A percentile compares a stretch with the other conserved stretches of the same genome.
Evolutionary conservation across 30 jellyfish, hydroid and myxozoan species (phyloP).

Genomic region (Pelagia noctiluca): DNA sequence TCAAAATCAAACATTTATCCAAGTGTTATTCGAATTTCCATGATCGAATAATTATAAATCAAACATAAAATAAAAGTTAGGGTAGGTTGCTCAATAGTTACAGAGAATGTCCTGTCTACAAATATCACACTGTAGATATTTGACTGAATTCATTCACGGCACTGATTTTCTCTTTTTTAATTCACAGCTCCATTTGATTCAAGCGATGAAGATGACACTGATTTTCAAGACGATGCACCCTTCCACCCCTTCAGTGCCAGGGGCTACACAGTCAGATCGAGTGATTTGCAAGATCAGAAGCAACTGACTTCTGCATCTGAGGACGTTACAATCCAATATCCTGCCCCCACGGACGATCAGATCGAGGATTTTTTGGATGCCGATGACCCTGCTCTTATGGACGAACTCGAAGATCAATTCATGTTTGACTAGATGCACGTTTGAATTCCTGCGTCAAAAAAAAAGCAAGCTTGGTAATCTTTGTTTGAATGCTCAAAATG

Average conservation of each 20-base stretch:
- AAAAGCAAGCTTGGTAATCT: no score
- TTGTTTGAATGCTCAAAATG: no score
- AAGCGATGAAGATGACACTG: slow-evolving; percentile 70
- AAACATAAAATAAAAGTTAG: no score
- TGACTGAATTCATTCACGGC: no score
- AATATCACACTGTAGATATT: no score
- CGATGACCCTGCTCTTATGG: slow-evolving; percentile 68
- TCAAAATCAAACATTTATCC: no score
- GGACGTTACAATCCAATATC: background rate
- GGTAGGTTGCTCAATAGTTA: no score
- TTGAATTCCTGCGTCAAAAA: no score
- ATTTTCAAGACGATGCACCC: slow-evolving; percentile 16
- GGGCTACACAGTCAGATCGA: slow-evolving; percentile 26
- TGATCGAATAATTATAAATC: no score
- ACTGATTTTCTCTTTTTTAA: background rate
- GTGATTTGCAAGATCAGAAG: slow-evolving; percentile 26
- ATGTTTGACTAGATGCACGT: slow-evolving; percentile 31
- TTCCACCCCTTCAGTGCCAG: slow-evolving; percentile 25
- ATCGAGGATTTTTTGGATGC: slow-evolving; percentile 63
- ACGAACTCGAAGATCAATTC: slow-evolving; percentile 58
- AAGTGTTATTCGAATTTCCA: no score
- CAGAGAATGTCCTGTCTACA: no score
- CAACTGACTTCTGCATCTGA: slow-evolving; percentile 1
- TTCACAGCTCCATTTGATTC: slow-evolving; percentile 54
- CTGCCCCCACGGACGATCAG: background rate